Percentiles rank a stretch among this genome's conserved stretches.
phyloP scores from a whole-genome alignment of 2,113 vertebrate species.

The Hypanus sabinus region DNA sequence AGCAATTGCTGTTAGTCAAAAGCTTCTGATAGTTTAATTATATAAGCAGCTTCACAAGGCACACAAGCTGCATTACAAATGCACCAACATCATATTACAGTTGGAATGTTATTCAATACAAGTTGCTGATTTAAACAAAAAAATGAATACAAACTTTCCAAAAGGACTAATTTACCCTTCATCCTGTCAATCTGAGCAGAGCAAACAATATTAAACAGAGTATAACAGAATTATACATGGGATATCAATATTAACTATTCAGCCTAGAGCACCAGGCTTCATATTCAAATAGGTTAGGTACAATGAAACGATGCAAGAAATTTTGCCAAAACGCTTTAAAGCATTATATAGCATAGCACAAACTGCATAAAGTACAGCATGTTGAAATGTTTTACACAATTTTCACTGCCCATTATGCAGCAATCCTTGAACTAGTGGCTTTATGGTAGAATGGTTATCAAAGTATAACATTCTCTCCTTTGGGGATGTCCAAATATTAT shows the following conservation, averaged over 20 bases:
- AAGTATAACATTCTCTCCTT: neutral
- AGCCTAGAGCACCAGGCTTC: neutral
- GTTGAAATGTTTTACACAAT: conserved; percentile 6
- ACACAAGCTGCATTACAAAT: conserved; percentile 11
- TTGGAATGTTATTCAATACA: neutral
- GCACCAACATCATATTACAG: conserved; percentile 28
- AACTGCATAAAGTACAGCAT: neutral
- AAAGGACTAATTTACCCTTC: neutral
- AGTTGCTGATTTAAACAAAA: neutral
- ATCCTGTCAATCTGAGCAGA: neutral
- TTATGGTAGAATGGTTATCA: neutral
- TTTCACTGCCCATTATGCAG: neutral
- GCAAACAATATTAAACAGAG: neutral
- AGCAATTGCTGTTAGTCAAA: neutral
- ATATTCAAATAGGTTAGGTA: neutral
- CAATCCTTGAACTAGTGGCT: neutral
- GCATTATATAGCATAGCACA: neutral
- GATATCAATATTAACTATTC: conserved; percentile 3
- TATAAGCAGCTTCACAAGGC: neutral
- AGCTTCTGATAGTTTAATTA: neutral
- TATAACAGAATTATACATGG: neutral
- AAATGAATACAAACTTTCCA: neutral
- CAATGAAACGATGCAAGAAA: neutral
- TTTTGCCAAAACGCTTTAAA: neutral
- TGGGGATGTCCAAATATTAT: neutral